Conservation (phyloP, 2,113 vertebrate species). For the Lophochroa leadbeateri region DNA sequence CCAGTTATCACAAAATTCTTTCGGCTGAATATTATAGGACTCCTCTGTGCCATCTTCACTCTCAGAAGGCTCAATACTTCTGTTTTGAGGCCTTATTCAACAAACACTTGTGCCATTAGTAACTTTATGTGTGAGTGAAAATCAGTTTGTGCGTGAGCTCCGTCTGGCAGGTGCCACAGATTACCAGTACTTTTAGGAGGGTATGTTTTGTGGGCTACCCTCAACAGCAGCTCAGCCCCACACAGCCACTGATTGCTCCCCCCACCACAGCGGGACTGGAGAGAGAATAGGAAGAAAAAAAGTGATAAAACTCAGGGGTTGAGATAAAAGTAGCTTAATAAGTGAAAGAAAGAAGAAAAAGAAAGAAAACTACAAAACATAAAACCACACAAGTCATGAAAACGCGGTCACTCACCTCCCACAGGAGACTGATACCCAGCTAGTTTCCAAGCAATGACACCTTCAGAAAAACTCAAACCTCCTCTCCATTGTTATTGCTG, state of each 20-base stretch:
- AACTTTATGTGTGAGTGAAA: background rate
- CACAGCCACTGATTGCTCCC: background rate
- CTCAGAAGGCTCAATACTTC: background rate
- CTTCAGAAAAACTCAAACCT: background rate
- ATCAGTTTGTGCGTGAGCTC: background rate
- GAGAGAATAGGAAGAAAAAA: background rate
- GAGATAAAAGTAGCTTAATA: background rate
- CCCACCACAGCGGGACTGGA: rapidly evolving
- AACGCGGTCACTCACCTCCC: background rate
- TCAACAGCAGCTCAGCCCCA: background rate
- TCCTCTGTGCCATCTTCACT: background rate
- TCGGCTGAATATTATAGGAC: background rate
- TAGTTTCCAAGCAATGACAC: background rate
- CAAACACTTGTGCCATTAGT: background rate
- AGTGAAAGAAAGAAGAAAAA: background rate
- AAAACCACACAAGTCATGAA: rapidly evolving
- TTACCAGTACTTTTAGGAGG: background rate
- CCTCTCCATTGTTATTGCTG: background rate
- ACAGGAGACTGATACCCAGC: background rate
- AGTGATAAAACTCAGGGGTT: background rate
- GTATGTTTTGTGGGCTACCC: background rate
- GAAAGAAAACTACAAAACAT: background rate
- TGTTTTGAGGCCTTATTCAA: background rate
- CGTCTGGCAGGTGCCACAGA: background rate
- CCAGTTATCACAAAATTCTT: background rate